These are phyloP conservation scores for Nemopilema nomurai DNA, from an alignment of 30 jellyfish, hydroid and myxozoan species.

Conservation along the genomic window DNA sequence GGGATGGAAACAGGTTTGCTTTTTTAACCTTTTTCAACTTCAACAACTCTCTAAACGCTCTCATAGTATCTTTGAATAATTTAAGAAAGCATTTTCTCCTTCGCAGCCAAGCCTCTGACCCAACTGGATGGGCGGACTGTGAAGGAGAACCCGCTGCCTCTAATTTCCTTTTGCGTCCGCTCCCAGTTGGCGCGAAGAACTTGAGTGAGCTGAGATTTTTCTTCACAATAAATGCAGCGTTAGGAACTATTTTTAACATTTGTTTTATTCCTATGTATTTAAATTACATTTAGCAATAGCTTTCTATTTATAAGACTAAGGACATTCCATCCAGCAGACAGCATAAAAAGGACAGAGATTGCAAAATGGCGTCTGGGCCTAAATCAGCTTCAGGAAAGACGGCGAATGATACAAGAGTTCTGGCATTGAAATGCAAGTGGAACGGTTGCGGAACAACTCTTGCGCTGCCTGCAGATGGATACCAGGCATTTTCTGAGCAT, in stretches of 20 bases:
- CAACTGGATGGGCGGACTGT: not conserved
- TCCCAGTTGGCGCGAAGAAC: not conserved
- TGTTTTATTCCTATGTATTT: no score
- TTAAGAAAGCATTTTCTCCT: no score
- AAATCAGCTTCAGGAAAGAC: constrained; percentile 28
- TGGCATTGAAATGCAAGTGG: constrained; percentile 67
- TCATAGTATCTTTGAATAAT: no score
- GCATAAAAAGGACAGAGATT: not conserved
- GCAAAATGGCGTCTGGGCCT: not conserved
- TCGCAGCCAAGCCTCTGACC: no score
- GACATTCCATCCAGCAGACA: not conserved
- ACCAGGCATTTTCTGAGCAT: constrained; percentile 70
- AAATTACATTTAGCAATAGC: no score
- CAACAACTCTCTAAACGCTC: no score
- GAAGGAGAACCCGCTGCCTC: not conserved
- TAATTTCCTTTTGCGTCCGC: not conserved
- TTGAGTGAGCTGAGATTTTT: not conserved
- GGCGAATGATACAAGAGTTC: constrained; percentile 16
- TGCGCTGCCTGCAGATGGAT: constrained; percentile 29
- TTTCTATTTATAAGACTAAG: no score
- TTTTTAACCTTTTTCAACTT: no score
- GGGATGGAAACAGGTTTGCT: no score
- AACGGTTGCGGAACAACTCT: constrained; percentile 23
- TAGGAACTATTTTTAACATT: no score
- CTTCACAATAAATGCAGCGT: no score